Base-by-base conservation (phyloP, 2,888 invertebrate species). In the Gandaritis pyraliata region DNA sequence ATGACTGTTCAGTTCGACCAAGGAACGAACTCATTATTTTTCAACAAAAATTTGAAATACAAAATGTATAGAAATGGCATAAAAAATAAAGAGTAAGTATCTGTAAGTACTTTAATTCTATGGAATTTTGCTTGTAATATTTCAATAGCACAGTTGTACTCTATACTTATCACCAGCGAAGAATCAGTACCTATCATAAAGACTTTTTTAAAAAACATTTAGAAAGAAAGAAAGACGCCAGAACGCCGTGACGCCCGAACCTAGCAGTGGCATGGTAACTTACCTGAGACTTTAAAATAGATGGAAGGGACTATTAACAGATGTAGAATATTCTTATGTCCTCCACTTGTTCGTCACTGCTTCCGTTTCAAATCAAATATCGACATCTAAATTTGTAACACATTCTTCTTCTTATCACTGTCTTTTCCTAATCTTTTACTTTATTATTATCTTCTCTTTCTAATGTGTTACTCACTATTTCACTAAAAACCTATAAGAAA, bases 1-100 rank as follows among this genome's bases (percentile, higher is more conserved):
- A 75, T 75, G 74, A 73, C 64, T 68, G 66, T 16, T 16, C 15
- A 15, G 1, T 41, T 15, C 10, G 6, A 7, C 8, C 43, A 43
- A 2, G 43, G 16, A 43, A 4, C 7, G 38, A 38, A 12, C 2
- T n/a, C n/a, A 38, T n/a, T n/a, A 38, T 38, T 38, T 38, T n/a
- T 38, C n/a, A 38, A n/a, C 0, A 38, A 8, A n/a, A n/a, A n/a
- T n/a, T 38, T 38, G 38, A n/a, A 38, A 8, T 0, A 38, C n/a
- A n/a, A 38, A 38, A 33, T 10, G 2, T 33, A 33, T 8, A 2
- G 10, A 8, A 33, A 5, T 1, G 0, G 33, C 8, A 33, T 33
- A 33, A 8, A 23, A 23, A 23, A 33, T 33, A 1, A 8, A 11
- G 10, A 10, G 33, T 33, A 30, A 8, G 2, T 29, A 29, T 29